A percentile compares a stretch with the other conserved stretches of the same genome.
These are phyloP conservation scores for Taenaris catops DNA, from an alignment of 2,888 invertebrate genomes.

Conservation along the genomic window DNA sequence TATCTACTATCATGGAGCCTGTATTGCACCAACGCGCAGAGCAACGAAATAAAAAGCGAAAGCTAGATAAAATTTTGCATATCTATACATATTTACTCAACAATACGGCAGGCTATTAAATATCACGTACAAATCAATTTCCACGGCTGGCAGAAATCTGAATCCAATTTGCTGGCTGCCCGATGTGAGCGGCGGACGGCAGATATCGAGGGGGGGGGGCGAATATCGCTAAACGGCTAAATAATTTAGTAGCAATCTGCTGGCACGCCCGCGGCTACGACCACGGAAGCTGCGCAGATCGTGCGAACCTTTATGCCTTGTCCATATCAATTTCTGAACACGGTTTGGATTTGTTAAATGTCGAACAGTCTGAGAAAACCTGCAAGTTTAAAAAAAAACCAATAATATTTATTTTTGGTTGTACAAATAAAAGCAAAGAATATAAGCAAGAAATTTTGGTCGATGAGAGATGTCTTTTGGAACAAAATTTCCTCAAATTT, in stretches of 20 bases:
- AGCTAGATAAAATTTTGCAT: slow-evolving; percentile 25
- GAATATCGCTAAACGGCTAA: slow-evolving; percentile 78
- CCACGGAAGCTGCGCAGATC: slow-evolving; percentile 33
- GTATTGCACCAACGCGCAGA: slow-evolving; percentile 2
- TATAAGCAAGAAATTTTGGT: too few species aligned
- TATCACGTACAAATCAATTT: slow-evolving; percentile 76
- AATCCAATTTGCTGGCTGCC: slow-evolving; percentile 78
- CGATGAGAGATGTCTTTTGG: too few species aligned
- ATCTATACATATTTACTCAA: slow-evolving; percentile 34
- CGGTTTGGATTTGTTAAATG: too few species aligned
- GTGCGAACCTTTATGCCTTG: slow-evolving; percentile 20
- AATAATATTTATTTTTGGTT: too few species aligned
- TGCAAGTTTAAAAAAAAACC: too few species aligned
- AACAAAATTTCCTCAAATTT: too few species aligned
- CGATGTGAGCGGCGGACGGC: slow-evolving; percentile 54
- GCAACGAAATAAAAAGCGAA: background rate
- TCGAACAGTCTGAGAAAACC: too few species aligned
- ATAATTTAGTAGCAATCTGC: slow-evolving; percentile 75
- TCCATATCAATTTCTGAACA: background rate
- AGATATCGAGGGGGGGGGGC: slow-evolving; percentile 48
- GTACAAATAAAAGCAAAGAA: too few species aligned
- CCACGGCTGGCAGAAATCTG: slow-evolving; percentile 68
- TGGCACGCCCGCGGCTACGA: slow-evolving; percentile 39
- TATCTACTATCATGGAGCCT: too few species aligned
- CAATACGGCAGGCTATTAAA: slow-evolving; percentile 58